phyloP scores from a whole-genome alignment of 2,888 invertebrate genomes.

The Coronaproctus castanopsis region DNA sequence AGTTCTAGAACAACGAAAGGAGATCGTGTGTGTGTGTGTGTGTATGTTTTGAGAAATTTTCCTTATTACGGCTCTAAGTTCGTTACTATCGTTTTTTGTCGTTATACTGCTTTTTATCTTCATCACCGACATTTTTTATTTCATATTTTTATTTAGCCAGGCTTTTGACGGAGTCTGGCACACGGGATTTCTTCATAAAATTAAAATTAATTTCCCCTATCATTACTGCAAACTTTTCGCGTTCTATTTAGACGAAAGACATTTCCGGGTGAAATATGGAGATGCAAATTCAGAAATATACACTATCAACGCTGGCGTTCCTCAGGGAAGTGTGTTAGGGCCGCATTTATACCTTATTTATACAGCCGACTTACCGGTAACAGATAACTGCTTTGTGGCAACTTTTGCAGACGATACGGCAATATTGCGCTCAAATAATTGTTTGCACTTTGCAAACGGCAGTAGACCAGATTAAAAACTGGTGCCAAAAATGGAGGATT shows the following conservation, averaged over 20 bases:
- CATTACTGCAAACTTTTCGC: neutral
- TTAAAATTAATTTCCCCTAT: neutral
- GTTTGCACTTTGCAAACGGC: too few species aligned
- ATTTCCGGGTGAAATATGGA: neutral
- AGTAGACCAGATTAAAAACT: too few species aligned
- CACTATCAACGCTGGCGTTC: neutral
- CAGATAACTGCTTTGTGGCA: neutral
- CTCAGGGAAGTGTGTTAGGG: neutral
- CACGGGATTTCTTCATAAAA: neutral
- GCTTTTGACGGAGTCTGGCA: neutral
- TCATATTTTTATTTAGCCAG: too few species aligned
- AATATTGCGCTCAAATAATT: neutral
- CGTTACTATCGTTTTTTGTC: too few species aligned
- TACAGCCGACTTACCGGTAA: neutral
- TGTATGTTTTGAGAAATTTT: too few species aligned
- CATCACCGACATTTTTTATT: too few species aligned
- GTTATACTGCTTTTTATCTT: too few species aligned
- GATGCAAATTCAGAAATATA: neutral
- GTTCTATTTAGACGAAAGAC: neutral
- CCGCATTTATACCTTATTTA: neutral
- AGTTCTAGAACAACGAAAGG: too few species aligned
- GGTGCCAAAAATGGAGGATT: too few species aligned
- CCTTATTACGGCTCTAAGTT: too few species aligned
- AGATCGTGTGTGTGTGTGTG: too few species aligned
- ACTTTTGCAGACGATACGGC: neutral